Evolutionary conservation across 2,888 invertebrate genomes (phyloP), one percentile per base, ranked within the genome.

Genomic region (Chrysomela aeneicollis): DNA sequence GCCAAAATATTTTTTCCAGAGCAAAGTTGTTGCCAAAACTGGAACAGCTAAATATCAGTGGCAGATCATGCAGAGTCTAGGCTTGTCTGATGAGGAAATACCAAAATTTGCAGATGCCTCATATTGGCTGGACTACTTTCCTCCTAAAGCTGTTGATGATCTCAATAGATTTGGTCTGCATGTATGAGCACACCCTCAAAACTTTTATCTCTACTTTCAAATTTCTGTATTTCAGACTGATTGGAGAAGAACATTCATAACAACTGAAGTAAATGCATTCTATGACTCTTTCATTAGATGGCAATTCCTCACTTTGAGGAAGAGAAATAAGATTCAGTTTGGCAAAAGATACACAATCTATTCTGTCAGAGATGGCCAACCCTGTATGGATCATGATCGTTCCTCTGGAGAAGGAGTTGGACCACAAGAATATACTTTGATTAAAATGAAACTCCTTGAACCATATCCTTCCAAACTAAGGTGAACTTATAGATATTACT

Each of bases 381-480:
- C 99, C 0, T 99, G 99, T 81, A 99, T 99, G 99, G 99, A 99
- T 82, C 99, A 99, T 80, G 99, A 99, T 82, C 88, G 99, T 74
- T 91, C 94, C 46, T 86, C 90, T 1, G 99, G 99, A 0, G 99
- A 99, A 85, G 98, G 98, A 52, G 98, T 98, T 3, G 98, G 96
- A 0, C 96, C 98, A 0, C 98, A 98, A 82, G 99, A 99, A 82
- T 99, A 99, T 79, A 98, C 97, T 1, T 86, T 99, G 0, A 89
- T 99, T 66, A 99, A 99, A 85, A 92, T 99, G 90, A 90, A 91
- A 82, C 83, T 97, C 3, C 76, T 90, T 21, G 85, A 90, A 75
- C 93, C 95, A 0, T 87, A 88, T 71, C 93, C 94, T 10, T 77
- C 84, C 54, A 87, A 88, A 79, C 82, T 97, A 6, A 87, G 87